Conservation (phyloP, 1,140 invertebrate genomes). For the Cataglyphis hispanica region DNA sequence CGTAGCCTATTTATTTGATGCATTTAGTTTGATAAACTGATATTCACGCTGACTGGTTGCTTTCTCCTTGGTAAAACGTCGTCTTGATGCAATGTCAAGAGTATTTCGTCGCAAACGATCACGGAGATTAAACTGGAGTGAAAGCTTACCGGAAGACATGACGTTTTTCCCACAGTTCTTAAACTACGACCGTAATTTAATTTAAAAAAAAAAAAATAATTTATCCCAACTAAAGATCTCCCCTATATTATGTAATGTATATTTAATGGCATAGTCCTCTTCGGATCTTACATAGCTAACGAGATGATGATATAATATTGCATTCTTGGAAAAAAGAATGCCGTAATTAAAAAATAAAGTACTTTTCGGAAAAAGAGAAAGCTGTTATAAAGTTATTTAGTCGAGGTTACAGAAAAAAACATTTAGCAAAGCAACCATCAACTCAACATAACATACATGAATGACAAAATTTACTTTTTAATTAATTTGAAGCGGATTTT, state of each 20-base stretch:
- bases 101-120: constrained; percentile 68
- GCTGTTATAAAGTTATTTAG: background rate
- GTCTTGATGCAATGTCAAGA: constrained; percentile 77
- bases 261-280: constrained; percentile 3
- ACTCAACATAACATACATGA: too few relatives aligned
- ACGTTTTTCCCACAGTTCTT: constrained; percentile 73
- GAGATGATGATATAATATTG: constrained; percentile 37
- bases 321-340: background rate
- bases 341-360: background rate
- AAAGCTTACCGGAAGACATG: constrained; percentile 74
- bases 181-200: constrained; percentile 49
- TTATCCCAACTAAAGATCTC: background rate
- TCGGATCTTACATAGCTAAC: constrained; percentile 17
- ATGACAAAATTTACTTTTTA: background rate
- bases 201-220: constrained; percentile 22
- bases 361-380: background rate
- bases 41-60: constrained; percentile 59
- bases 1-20: constrained; percentile 49
- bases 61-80: constrained; percentile 61
- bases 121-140: constrained; percentile 75
- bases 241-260: constrained; percentile 15
- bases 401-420: background rate
- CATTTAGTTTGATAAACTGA: constrained; percentile 59
- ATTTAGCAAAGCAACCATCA: background rate
- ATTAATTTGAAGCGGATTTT: background rate